These are phyloP conservation scores for Thomomys bottae DNA, from an alignment of 2,113 vertebrate species.

Conservation along the genomic window DNA sequence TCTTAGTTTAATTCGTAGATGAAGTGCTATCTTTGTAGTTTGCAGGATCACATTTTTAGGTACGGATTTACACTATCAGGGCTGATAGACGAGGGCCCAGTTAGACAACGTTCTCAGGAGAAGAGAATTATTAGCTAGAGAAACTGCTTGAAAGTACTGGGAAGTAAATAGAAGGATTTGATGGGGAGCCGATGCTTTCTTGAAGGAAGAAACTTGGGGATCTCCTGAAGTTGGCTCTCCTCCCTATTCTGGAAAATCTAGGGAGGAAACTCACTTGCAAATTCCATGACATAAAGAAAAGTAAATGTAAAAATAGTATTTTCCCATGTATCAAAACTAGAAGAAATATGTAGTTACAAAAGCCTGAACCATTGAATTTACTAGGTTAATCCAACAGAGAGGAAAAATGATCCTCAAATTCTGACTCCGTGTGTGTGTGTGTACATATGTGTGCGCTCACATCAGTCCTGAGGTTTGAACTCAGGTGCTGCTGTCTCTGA, in stretches of 20 bases:
- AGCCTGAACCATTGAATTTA: not conserved
- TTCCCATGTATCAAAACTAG: not conserved
- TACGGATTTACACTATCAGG: not conserved
- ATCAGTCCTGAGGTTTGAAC: no score
- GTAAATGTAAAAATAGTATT: not conserved
- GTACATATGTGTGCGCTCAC: no score
- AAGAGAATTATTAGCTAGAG: not conserved
- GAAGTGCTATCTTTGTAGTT: not conserved
- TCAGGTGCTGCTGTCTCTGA: no score
- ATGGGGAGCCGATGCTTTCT: not conserved
- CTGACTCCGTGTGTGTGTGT: not conserved
- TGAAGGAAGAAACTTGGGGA: no score
- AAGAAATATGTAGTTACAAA: not conserved
- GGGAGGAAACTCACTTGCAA: not conserved
- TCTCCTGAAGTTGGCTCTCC: no score
- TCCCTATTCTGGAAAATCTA: not conserved
- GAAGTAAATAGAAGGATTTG: not conserved
- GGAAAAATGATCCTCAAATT: not conserved
- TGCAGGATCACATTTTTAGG: not conserved
- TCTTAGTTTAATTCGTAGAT: not conserved
- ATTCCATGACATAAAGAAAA: not conserved
- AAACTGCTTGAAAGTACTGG: not conserved
- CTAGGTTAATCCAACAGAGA: not conserved
- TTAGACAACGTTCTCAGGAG: not conserved
- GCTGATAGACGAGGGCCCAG: not conserved